Evolutionary conservation across 2,888 invertebrate genomes (phyloP).

Genomic region (Dione vanillae): DNA sequence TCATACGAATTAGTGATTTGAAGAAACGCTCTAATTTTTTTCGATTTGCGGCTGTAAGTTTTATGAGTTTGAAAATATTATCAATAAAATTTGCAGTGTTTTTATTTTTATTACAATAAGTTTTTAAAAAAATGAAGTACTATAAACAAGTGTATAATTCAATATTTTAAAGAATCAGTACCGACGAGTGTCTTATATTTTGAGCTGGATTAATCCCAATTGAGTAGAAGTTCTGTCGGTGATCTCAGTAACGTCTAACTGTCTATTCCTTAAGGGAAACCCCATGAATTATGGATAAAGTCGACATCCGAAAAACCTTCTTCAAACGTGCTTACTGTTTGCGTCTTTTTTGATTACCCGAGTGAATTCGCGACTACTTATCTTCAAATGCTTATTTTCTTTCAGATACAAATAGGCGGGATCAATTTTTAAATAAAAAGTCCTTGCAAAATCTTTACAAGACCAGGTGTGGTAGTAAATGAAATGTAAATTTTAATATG

Average conservation of each 20-base stretch:
- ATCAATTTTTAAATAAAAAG: slow-evolving; percentile 11
- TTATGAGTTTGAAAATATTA: too few species aligned
- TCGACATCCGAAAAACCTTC: slow-evolving; percentile 54
- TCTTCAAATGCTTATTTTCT: slow-evolving; percentile 14
- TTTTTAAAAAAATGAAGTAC: too few species aligned
- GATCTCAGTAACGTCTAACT: slow-evolving; percentile 61
- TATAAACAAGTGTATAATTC: background rate
- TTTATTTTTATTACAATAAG: too few species aligned
- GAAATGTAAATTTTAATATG: background rate
- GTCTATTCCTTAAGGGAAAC: slow-evolving; percentile 55
- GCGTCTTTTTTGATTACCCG: slow-evolving; percentile 44
- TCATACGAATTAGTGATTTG: too few species aligned
- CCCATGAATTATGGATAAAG: slow-evolving; percentile 62
- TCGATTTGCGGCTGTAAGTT: too few species aligned
- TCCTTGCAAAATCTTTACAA: background rate
- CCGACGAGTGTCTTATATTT: slow-evolving; percentile 26
- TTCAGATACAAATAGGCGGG: slow-evolving; percentile 1
- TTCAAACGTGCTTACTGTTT: slow-evolving; percentile 46
- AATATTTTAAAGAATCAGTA: background rate
- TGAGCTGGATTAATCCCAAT: slow-evolving; percentile 50
- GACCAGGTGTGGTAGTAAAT: background rate
- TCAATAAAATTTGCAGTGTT: too few species aligned
- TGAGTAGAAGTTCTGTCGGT: slow-evolving; percentile 55
- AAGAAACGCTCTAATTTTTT: too few species aligned
- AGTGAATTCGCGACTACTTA: slow-evolving; percentile 38